Base-by-base conservation (phyloP, 1,140 invertebrate species). In the Temnothorax nylanderi region DNA sequence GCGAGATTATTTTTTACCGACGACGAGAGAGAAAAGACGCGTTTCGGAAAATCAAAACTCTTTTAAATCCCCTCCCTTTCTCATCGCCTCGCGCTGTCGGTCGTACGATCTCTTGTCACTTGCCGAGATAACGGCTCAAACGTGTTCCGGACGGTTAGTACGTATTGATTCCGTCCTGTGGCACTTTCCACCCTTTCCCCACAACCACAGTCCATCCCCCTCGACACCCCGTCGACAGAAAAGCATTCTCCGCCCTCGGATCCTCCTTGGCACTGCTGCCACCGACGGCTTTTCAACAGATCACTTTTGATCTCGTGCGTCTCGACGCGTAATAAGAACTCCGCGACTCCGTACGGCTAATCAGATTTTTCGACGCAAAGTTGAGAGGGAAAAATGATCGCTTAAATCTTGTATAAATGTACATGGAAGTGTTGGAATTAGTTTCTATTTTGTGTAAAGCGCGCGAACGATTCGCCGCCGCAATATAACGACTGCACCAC, bases 81-180 rank as follows among this genome's bases (percentile, higher is more conserved):
- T n/a, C 37, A 5, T 51, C 21, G 8, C 44, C 58, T 0, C 26
- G 16, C 41, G 49, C 21, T 41, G n/a, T 26, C 37, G 54, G 16
- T n/a, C 37, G 54, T 44, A 37, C 44, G 34, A 32, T 84, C 47
- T 84, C 47, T 72, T 87, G 87, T 90, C 89, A 88, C 74, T 69
- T 47, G 44, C 13, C 21, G 58, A 67, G 80, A 89, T 87, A 71
- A 80, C 74, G 41, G 84, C 72, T 88, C 87, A 84, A 90, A 90
- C 81, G 90, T 86, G 75, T 92, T 89, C 89, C 88, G 77, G 80
- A 78, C 91, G 91, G 90, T 88, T 91, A 91, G 87, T 90, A 91
- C 84, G 90, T 91, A 91, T 91, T 87, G 90, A 91, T 91, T 91
- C 90, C 85, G 86, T 87, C 88, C 84, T 87, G 62, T 81, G 72